phyloP scores from a whole-genome alignment of 2,888 invertebrate genomes.

The Euclidia mi region DNA sequence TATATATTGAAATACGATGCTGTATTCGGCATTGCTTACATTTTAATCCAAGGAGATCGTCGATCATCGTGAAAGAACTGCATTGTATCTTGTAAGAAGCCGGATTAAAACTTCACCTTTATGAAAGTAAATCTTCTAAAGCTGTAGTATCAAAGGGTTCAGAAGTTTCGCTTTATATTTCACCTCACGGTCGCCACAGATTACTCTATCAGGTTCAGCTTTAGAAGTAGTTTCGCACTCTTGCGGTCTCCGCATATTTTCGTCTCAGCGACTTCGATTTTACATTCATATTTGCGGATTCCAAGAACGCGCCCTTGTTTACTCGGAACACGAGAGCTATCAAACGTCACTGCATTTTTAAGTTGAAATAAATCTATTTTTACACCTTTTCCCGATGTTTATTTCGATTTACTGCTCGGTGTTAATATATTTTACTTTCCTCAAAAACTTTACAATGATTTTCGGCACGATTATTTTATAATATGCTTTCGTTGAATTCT shows the following conservation, averaged over 20 bases:
- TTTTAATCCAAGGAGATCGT: too few species aligned
- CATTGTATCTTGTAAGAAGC: too few species aligned
- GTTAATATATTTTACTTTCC: neutral
- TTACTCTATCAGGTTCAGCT: neutral
- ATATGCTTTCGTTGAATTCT: too few species aligned
- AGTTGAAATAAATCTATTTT: constrained; percentile 12
- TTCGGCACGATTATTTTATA: too few species aligned
- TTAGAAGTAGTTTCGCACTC: constrained; percentile 3
- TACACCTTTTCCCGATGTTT: neutral
- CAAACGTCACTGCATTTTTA: constrained; percentile 26
- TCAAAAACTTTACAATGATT: too few species aligned
- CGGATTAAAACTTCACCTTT: too few species aligned
- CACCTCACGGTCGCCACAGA: neutral
- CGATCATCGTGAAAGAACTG: too few species aligned
- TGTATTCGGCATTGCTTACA: too few species aligned
- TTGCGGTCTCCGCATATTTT: constrained; percentile 17
- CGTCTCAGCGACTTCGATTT: constrained; percentile 17
- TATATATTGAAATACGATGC: neutral
- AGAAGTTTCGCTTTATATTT: neutral
- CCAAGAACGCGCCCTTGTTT: constrained; percentile 30
- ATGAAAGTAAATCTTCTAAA: too few species aligned
- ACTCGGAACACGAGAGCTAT: constrained; percentile 26
- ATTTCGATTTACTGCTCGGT: neutral
- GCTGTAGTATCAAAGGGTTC: neutral
- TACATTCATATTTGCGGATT: constrained; percentile 29